Conservation (phyloP, 2,797 vertebrate genomes). For the Cossypha polioptera region DNA sequence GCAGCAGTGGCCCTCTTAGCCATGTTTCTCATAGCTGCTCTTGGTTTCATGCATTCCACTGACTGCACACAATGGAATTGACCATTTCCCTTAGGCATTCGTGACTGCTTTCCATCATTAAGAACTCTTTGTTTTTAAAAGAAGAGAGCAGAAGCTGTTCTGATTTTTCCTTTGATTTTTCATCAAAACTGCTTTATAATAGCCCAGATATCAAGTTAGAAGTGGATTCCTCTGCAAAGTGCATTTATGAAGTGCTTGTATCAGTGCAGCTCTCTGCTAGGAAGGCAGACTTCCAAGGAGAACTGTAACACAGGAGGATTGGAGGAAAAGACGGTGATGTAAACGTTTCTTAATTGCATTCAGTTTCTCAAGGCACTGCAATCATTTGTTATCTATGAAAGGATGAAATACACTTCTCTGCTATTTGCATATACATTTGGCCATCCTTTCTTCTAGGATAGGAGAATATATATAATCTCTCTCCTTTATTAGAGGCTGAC, state of each 20-base stretch:
- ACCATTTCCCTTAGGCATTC: background rate
- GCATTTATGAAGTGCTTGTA: background rate
- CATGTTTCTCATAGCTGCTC: background rate
- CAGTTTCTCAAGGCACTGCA: background rate
- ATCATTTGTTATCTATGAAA: background rate
- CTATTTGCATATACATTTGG: background rate
- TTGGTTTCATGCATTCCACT: background rate
- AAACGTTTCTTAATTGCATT: background rate
- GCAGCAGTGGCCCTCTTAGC: background rate
- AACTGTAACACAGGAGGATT: background rate
- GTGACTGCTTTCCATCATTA: background rate
- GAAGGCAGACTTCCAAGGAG: background rate
- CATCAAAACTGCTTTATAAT: background rate
- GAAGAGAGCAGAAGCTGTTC: background rate
- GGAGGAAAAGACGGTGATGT: background rate
- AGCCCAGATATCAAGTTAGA: background rate
- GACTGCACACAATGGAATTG: background rate
- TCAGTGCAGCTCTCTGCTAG: background rate
- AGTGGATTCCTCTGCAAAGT: background rate
- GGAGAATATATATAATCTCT: background rate
- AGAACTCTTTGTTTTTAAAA: background rate
- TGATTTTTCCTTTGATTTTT: background rate
- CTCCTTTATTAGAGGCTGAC: background rate
- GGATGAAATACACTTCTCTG: background rate
- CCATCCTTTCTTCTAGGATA: background rate